Evolutionary conservation across 2,888 invertebrate species (phyloP), one percentile per base, ranked within the genome.

Genomic region (Halocaridina rubra): DNA sequence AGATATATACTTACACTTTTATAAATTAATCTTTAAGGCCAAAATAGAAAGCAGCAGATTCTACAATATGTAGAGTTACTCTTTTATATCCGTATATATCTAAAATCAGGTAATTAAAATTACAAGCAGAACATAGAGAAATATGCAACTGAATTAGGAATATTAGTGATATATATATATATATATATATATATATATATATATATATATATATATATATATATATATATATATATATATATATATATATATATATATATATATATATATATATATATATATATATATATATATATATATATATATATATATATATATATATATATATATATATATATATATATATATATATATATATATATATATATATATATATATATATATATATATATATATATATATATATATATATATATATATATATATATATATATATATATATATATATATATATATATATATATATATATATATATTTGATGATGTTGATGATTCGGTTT

Each of bases 201-300:
- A 33, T 33, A 33, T 33, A 33, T 33, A 33, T 33, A 33, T 33
- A 33, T 33, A 33, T 33, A 33, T 33, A 74, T 33, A 74, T 33
- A 74, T 33, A 74, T 33, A 74, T 39, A 74, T 39, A 46, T 39
- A 46, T 33, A 74, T 33, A 74, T 33, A 74, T 33, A 74, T 33
- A 39, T 33, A 74, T 33, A 74, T 33, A 74, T 33, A 74, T 33
- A 74, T 33, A 39, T 33, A 74, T 33, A 72, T 33, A 74, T 1
- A 74, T 19, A 33, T 10, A 33, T 16, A 74, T 3, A 74, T 33
- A 74, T 33, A 74, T 33, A 71, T 27, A 71, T 27, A 71, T 27
- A 71, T 27, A 71, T 27, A 71, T 71, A 64, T 10, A 64, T 10
- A 64, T 64, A 64, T 10, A 64, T 10, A 64, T 64, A 64, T 10